Base-by-base conservation (phyloP, 37 sponge, comb jelly and placozoan genomes). In the Cliona cf. orientalis region DNA sequence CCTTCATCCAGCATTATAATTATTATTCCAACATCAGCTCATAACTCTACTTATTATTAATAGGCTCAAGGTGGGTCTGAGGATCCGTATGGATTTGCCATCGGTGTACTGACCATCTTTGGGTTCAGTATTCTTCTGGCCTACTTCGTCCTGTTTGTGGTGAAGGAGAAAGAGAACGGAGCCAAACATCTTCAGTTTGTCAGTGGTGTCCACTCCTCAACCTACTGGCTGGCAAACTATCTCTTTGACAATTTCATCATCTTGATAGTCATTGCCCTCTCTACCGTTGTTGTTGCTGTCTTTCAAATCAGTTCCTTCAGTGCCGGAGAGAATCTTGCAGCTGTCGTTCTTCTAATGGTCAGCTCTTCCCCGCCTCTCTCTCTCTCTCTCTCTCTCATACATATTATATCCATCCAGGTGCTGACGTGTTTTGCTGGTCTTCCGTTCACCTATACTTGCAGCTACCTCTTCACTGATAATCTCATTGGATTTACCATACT, bases 111-210 rank as follows among this genome's bases (percentile, higher is more conserved):
- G 34, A 73, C 90, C 39, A 69, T 86, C 21, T 89, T 98, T 80
- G 99, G 96, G 25, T 75, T 87, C 69, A 74, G 93, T 38, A 96
- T 98, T 73, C 82, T 98, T 3, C 69, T 91, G 14, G 87, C 95
- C 42, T 91, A 93, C 57, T 98, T 98, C 74, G 82, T 91, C 14
- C 80, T 96, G 46, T 98, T 96, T 57, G 70, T 94, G 1, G 91
- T 96, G 2, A 80, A 89, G 38, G 99, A 98, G 74, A 91, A 89
- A 74, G 84, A 86, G 22, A 79, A 89, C 34, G 94, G 94, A 64
- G 87, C 94, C 25, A 98, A 96, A 74, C 99, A 98, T 69, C 77
- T 98, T 1, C 99, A 98, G 86, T 91, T 94, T 84, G 92, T 96
- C 17, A 91, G 95, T 74, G 97, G 97, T 42, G 95, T 98, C n/a